A percentile compares a stretch with the other conserved stretches of the same genome.
phyloP scores from a whole-genome alignment of 2,113 vertebrate species.

The Nyctibius bracteatus region DNA sequence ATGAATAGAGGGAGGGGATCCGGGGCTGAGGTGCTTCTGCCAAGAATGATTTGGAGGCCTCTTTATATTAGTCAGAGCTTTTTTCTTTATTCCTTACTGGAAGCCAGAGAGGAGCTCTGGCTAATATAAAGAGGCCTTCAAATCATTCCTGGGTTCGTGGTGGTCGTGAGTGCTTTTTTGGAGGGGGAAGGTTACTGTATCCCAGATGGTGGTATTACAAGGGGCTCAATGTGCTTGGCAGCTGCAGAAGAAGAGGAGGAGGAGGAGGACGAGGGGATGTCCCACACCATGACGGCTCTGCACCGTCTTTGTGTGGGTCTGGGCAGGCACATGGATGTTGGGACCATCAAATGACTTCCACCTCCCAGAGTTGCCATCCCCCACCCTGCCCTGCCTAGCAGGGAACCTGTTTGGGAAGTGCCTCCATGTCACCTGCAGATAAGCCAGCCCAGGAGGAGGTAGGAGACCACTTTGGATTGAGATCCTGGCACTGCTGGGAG shows the following conservation, averaged over 20 bases:
- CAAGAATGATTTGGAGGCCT: slow-evolving; percentile 75
- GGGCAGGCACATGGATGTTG: neutral
- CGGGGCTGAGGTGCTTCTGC: slow-evolving; percentile 61
- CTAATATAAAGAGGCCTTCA: too few species aligned
- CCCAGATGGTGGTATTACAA: neutral
- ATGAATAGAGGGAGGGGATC: slow-evolving; percentile 90
- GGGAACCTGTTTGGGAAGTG: slow-evolving; percentile 37
- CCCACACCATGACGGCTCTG: neutral
- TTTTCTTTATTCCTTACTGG: slow-evolving; percentile 80
- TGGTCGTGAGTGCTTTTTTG: neutral
- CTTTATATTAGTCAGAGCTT: slow-evolving; percentile 82
- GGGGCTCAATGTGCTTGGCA: neutral
- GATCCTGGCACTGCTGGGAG: slow-evolving; percentile 22
- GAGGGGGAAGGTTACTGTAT: accelerated
- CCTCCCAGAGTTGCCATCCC: neutral
- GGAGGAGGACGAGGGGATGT: neutral
- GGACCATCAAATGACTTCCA: neutral
- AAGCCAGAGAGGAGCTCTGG: slow-evolving; percentile 41
- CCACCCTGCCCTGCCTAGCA: neutral
- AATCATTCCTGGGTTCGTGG: neutral
- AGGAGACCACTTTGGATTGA: slow-evolving; percentile 48
- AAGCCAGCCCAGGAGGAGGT: slow-evolving; percentile 11
- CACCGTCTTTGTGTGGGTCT: accelerated
- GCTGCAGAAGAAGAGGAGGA: neutral
- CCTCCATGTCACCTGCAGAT: neutral